Evolutionary conservation across 2,113 vertebrate genomes (phyloP), one percentile per base, ranked within the genome.

Genomic region (Eptatretus burgeri): DNA sequence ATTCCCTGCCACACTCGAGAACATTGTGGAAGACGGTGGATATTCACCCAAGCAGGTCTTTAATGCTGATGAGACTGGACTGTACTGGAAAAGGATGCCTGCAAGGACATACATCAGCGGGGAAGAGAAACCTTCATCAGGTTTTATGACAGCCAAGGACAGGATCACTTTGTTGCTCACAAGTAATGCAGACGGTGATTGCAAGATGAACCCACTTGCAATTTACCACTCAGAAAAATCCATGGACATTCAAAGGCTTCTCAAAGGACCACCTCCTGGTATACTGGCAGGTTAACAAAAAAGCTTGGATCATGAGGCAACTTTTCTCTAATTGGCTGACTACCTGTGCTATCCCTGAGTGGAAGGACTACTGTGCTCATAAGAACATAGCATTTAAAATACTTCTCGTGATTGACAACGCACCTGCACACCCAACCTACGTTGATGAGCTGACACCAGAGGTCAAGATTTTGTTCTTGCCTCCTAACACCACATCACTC

Each of bases 251-350:
- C 16, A 51, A 62, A 41, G 65, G 63, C 2, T 63, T 51, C 63
- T 65, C 41, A 13, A 73, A 68, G 17, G 66, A 63, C 51, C 65
- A 63, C 53, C 52, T 71, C 12, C 69, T 69, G 12, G 63, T 70
- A 20, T 65, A 69, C 13, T 68, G 64, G 64, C n/a, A 49, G n/a
- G 65, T 66, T 49, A 67, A 51, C 49, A 64, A 17, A 63, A 70
- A 67, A 52, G 49, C 65, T 5, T 73, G 66, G 66, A 63, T 52
- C 11, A 70, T 65, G 19, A 66, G 52, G 27, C 65, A 62, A 62
- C 64, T 70, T 53, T 70, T 70, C 69, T 64, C 66, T 8, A 66
- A 70, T 13, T 71, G 62, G 65, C 66, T 70, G 56, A 64, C 18
- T 13, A 17, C 7, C 52, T 16, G 52, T 56, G 18, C 18, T 56